Evolutionary conservation across 2,888 invertebrate species (phyloP).

Genomic region (Eristalis tenax): DNA sequence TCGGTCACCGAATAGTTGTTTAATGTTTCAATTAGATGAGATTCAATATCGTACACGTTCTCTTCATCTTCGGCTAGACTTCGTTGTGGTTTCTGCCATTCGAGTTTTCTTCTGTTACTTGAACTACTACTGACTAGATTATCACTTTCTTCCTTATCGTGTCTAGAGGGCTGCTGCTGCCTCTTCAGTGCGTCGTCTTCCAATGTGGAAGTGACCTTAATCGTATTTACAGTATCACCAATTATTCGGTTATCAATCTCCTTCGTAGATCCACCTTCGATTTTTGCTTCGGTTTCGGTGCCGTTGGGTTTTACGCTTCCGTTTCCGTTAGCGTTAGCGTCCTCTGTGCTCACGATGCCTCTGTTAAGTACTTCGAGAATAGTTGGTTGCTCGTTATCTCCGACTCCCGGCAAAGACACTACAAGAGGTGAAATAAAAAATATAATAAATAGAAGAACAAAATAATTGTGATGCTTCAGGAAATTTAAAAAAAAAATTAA

Average conservation of each 20-base stretch:
- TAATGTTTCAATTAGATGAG: conserved; percentile 80
- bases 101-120: conserved; percentile 63
- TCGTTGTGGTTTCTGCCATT: conserved; percentile 72
- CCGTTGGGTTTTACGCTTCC: neutral
- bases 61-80: conserved; percentile 65
- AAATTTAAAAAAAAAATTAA: conserved; percentile 10
- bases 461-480: conserved; percentile 17
- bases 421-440: conserved; percentile 63
- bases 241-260: conserved; percentile 13
- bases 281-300: neutral
- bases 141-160: conserved; percentile 67
- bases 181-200: conserved; percentile 17
- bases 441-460: conserved; percentile 7
- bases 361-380: conserved; percentile 80
- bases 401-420: conserved; percentile 81
- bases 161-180: conserved; percentile 21
- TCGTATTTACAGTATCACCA: conserved; percentile 52
- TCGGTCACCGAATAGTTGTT: conserved; percentile 74
- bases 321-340: conserved; percentile 49
- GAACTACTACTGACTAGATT: conserved; percentile 75
- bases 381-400: conserved; percentile 79
- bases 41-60: conserved; percentile 79
- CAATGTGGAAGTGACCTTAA: conserved; percentile 47
- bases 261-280: conserved; percentile 46
- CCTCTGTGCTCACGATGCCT: conserved; percentile 67